Evolutionary conservation across 2,888 invertebrate species (phyloP).

Genomic region (Noctua comes): DNA sequence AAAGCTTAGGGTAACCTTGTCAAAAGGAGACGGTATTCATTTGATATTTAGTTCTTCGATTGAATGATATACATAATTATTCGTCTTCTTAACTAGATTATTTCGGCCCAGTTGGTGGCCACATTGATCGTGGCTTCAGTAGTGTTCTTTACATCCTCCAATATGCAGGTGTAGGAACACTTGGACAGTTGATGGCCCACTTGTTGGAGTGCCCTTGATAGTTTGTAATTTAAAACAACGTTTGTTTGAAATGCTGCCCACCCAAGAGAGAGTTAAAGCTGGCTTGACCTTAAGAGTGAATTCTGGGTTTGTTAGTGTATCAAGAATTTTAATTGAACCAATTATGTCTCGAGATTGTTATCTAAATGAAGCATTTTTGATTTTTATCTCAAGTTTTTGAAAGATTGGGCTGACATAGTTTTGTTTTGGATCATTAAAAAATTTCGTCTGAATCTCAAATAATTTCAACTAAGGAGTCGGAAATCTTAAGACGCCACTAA

Average conservation of each 20-base stretch:
- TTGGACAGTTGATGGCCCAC: not conserved
- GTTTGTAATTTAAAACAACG: not conserved
- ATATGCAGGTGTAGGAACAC: not conserved
- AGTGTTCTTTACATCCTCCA: not conserved
- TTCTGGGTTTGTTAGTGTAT: constrained; percentile 28
- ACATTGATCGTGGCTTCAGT: not conserved
- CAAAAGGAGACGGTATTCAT: not conserved
- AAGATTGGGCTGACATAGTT: constrained; percentile 13
- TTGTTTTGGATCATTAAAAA: not conserved
- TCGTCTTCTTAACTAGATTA: not conserved
- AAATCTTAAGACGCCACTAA: not conserved
- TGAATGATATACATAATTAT: not conserved
- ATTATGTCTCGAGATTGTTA: constrained; percentile 47
- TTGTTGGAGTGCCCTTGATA: not conserved
- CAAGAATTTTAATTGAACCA: constrained; percentile 58
- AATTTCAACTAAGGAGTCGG: not conserved
- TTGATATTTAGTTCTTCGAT: not conserved
- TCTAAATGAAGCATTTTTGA: constrained; percentile 23
- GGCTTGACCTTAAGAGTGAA: constrained; percentile 31
- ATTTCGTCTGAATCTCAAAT: not conserved
- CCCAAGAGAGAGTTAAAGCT: constrained; percentile 16
- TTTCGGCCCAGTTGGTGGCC: not conserved
- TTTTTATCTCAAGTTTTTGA: constrained; percentile 39
- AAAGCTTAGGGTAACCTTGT: not conserved
- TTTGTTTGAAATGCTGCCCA: constrained; percentile 1